A percentile compares a stretch with the other conserved stretches of the same genome.
Conservation (phyloP, 2,888 invertebrate genomes). For the Drosophila barbarae region DNA sequence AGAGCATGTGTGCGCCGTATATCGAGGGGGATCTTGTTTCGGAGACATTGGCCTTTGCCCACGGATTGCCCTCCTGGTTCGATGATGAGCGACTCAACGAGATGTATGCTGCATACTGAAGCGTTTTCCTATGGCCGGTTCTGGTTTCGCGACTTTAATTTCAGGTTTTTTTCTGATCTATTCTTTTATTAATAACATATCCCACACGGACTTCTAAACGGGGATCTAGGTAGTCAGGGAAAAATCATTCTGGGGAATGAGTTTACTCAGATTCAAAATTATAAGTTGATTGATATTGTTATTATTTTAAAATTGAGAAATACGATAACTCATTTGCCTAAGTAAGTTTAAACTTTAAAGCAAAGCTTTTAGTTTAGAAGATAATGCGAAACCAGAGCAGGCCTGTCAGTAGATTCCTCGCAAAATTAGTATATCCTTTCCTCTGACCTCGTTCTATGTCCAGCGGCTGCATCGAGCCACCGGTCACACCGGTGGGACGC, state of each 20-base stretch:
- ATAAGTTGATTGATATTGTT: background rate
- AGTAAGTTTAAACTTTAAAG: background rate
- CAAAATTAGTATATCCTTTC: constrained; percentile 17
- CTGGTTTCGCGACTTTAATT: constrained; percentile 1
- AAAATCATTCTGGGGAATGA: background rate
- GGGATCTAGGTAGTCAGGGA: background rate
- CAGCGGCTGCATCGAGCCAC: constrained; percentile 81
- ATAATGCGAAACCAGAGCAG: constrained; percentile 17
- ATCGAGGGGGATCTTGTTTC: constrained; percentile 74
- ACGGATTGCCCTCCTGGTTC: constrained; percentile 80
- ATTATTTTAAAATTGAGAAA: background rate
- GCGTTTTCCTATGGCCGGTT: constrained; percentile 33
- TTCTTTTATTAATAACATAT: background rate
- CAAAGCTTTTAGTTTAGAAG: background rate
- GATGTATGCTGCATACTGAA: constrained; percentile 64
- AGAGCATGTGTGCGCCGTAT: constrained; percentile 81
- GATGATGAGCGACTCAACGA: constrained; percentile 79
- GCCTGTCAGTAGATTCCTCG: background rate
- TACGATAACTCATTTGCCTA: background rate
- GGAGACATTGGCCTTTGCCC: constrained; percentile 66
- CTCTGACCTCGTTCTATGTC: constrained; percentile 31
- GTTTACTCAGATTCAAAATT: constrained; percentile 1
- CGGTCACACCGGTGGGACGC: constrained; percentile 88
- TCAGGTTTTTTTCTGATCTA: background rate
- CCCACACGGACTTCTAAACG: background rate